Evolutionary conservation across 1,140 invertebrate species (phyloP), one percentile per base, ranked within the genome.

Genomic region (Amyelois transitella): DNA sequence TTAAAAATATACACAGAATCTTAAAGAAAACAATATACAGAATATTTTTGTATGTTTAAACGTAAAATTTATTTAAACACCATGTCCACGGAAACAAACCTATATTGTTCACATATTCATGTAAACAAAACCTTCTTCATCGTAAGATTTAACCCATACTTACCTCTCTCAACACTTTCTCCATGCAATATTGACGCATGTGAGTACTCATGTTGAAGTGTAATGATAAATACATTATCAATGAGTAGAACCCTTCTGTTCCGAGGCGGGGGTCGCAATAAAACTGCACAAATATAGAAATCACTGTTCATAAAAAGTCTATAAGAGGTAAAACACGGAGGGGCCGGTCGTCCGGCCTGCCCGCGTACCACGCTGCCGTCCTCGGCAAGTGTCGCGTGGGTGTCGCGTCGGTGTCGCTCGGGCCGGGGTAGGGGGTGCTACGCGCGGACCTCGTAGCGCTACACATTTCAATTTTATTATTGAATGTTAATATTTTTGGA

Each of bases 251-350:
- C 54, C 50, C 49, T 48, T 22, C 24, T 38, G 32, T 38, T 38
- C 25, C 32, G 17, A 38, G 32, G 28, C 51, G 25, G 32, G 53
- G 51, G 59, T 22, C 51, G 55, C 57, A 60, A 58, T 63, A 63
- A 69, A 64, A 62, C 55, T 56, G 47, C 53, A 63, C 62, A 60
- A 64, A 61, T 71, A 62, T 62, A 68, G 62, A 65, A 71, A 71
- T 65, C 69, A 63, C 49, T 61, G 65, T 52, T 60, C 65, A 58
- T 66, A 57, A 56, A 56, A 57, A 51, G 28, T 45, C 52, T 45
- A 60, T 60, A 56, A 62, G 50, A 45, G 49, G 47, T 45, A 53
- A 64, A 55, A 60, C 62, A 59, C 18, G 45, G n/a, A 48, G 51
- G 52, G 52, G 25, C n/a, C 66, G 48, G 18, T 10, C 32, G 32